phyloP scores from a whole-genome alignment of 1,140 invertebrate genomes.

The Conopomorpha cramerella region DNA sequence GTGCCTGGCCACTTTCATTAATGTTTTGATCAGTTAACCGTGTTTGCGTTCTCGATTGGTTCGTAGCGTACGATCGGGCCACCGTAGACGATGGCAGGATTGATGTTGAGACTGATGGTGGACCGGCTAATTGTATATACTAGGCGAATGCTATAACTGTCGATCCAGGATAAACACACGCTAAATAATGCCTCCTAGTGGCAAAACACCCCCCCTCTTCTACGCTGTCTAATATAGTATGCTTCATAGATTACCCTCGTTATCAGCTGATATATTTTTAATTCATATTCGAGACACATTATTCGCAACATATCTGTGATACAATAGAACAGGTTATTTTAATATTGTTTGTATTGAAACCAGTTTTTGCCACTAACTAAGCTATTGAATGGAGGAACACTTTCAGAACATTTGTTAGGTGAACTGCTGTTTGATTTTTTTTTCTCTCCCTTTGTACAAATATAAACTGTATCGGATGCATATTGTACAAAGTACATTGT shows the following conservation, averaged over 20 bases:
- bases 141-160: constrained; percentile 55
- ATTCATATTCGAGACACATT: constrained; percentile 35
- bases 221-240: constrained; percentile 2
- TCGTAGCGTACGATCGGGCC: constrained; percentile 41
- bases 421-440: constrained; percentile 37
- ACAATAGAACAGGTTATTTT: constrained; percentile 39
- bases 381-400: constrained; percentile 13
- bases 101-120: constrained; percentile 54
- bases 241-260: background rate
- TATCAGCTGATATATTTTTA: constrained; percentile 10
- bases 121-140: constrained; percentile 57
- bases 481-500: constrained; percentile 58
- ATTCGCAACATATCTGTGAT: constrained; percentile 51
- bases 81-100: constrained; percentile 41
- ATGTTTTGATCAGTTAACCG: constrained; percentile 41
- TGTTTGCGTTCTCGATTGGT: constrained; percentile 25
- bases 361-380: constrained; percentile 22
- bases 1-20: constrained; percentile 25
- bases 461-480: constrained; percentile 4
- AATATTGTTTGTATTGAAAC: constrained; percentile 27
- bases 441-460: too few species aligned
- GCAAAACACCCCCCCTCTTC: constrained; percentile 32
- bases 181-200: constrained; percentile 30
- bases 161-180: constrained; percentile 45
- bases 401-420: constrained; percentile 33